phyloP scores from a whole-genome alignment of 2,797 vertebrate genomes.

The Alectoris magna region DNA sequence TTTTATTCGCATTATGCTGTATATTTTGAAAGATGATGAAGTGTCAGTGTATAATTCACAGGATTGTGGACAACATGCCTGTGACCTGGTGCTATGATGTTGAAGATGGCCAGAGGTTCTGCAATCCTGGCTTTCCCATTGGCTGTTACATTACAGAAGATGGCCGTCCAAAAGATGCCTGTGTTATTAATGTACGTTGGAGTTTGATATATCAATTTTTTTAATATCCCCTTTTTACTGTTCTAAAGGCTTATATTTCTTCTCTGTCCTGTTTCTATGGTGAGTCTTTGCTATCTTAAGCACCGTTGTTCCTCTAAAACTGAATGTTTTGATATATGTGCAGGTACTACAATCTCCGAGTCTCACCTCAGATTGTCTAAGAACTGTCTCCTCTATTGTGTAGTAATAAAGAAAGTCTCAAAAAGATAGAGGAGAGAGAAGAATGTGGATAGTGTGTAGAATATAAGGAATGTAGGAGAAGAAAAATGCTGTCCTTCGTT shows the following conservation, averaged over 20 bases:
- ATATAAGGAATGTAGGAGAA: background rate
- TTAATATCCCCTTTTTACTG: background rate
- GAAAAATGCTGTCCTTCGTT: background rate
- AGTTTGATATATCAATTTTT: background rate
- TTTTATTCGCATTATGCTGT: background rate
- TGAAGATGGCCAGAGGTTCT: conserved; percentile 91
- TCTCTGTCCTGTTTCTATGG: background rate
- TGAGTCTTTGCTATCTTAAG: background rate
- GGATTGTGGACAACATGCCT: conserved; percentile 97
- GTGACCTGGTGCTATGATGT: conserved; percentile 96
- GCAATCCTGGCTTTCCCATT: conserved; percentile 94
- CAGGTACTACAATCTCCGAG: background rate
- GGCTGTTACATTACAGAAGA: conserved; percentile 91
- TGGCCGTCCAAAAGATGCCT: conserved; percentile 90
- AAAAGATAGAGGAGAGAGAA: background rate
- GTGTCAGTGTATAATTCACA: conserved; percentile 33
- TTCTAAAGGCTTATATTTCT: background rate
- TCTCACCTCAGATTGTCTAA: background rate
- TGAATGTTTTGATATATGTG: background rate
- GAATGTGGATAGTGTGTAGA: background rate
- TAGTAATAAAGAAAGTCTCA: background rate
- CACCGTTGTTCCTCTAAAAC: background rate
- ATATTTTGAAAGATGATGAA: background rate
- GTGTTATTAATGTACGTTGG: conserved; percentile 90
- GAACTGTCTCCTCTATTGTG: background rate